Evolutionary conservation across 2,113 vertebrate genomes (phyloP).

Genomic region (Sapajus apella): DNA sequence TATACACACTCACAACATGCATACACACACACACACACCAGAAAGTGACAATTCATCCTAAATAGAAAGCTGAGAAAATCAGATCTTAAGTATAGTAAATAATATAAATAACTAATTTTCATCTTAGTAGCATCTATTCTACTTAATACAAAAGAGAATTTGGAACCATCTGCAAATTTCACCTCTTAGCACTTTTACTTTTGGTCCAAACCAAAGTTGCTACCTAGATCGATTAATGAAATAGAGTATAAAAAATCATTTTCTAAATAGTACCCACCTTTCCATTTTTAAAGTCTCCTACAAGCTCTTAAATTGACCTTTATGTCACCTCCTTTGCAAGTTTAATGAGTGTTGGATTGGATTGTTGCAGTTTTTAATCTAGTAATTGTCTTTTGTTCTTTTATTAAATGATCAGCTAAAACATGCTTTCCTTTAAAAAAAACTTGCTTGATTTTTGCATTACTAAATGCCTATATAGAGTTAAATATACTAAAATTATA

Average conservation of each 20-base stretch:
- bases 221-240: background rate
- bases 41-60: background rate
- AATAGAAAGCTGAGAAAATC: background rate
- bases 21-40: background rate
- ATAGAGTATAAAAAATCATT: background rate
- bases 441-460: background rate
- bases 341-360: background rate
- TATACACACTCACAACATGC: background rate
- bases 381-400: constrained; percentile 53
- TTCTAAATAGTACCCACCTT: background rate
- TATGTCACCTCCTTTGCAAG: background rate
- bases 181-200: background rate
- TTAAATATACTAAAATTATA: constrained; percentile 65
- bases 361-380: background rate
- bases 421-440: constrained; percentile 45
- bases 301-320: background rate
- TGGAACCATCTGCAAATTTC: background rate
- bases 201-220: background rate
- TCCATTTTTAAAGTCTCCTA: background rate
- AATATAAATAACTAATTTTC: background rate
- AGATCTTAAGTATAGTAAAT: background rate
- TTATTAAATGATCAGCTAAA: constrained; percentile 66
- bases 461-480: constrained; percentile 49
- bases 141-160: background rate
- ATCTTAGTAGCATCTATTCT: background rate